These are phyloP conservation scores for Protobothrops flavoviridis DNA, from an alignment of 2,113 vertebrate genomes.

Conservation along the genomic window DNA sequence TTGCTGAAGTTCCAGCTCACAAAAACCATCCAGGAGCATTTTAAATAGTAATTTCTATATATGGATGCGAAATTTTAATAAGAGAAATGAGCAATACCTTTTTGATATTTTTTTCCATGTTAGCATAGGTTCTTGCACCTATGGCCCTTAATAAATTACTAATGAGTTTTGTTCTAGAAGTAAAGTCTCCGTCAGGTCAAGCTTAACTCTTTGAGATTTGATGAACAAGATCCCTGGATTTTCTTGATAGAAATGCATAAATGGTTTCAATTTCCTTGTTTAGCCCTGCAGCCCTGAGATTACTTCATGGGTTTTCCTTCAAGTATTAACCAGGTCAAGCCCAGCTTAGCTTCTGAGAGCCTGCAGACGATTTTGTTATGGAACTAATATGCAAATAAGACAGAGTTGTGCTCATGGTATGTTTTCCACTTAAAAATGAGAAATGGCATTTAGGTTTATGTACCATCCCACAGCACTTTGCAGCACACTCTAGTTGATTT, in stretches of 20 bases:
- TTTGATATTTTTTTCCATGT: background rate
- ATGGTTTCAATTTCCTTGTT: background rate
- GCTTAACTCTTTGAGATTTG: background rate
- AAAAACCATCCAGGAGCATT: conserved; percentile 1
- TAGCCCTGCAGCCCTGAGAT: background rate
- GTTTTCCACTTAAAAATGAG: background rate
- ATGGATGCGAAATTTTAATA: background rate
- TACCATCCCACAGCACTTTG: too few species aligned
- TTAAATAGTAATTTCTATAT: conserved; percentile 8
- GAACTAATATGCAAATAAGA: background rate
- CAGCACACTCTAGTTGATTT: too few species aligned
- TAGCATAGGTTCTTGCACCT: background rate
- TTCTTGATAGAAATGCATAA: background rate
- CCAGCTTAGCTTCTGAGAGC: background rate
- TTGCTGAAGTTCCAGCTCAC: conserved; percentile 36
- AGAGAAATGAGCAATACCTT: background rate
- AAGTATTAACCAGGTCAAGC: background rate
- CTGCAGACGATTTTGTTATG: background rate
- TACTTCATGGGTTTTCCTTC: background rate
- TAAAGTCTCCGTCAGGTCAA: background rate
- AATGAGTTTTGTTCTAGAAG: background rate
- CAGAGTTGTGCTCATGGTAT: background rate
- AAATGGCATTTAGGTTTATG: too few species aligned
- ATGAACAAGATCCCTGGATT: background rate
- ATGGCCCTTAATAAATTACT: background rate